Evolutionary conservation across 2,113 vertebrate species (phyloP), one percentile per base, ranked within the genome.

Genomic region (Kryptolebias marmoratus): DNA sequence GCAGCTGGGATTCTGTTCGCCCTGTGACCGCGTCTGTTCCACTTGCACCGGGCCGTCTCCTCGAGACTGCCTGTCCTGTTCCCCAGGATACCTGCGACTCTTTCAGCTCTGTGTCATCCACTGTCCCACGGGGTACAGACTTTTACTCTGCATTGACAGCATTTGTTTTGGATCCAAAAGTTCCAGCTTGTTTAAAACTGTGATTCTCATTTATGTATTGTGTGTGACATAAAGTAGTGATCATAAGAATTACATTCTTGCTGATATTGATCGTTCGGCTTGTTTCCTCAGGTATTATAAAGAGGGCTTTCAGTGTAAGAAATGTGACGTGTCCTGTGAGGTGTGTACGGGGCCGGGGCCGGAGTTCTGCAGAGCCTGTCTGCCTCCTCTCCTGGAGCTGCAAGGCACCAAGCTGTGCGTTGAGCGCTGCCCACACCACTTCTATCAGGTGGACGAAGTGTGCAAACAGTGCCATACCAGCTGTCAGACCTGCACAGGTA

Each of bases 401-500:
- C 85, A 89, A 27, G 90, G 90, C 36, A 92, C 89, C 64, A 90
- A 88, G 57, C 79, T 92, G 52, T 94, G 93, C 69, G 91, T 93
- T 32, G 84, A 93, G 54, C 72, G 31, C 39, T 90, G 92, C 15
- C 87, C 90, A 1, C 71, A 70, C 1, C 89, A 59, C 60, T 94
- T 95, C 84, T 90, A 90, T 64, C 60, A 39, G 63, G 65, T 78
- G 6, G 60, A 69, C 3, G 75, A 83, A 28, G 16, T 73, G 57
- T 79, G 74, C 39, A 81, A 64, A 71, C 88, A 93, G 71, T 93
- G 93, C 73, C 91, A 94, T 75, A 82, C 88, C 78, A 93, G 90
- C 75, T 94, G 93, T 71, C 90, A 90, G 85, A 93, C 90, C 6
- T 95, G 94, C 77, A 89, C 88, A 89, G 94, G 94, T 94, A 81